Evolutionary conservation across 2,888 invertebrate genomes (phyloP).

Genomic region (Caenorhabditis becei): DNA sequence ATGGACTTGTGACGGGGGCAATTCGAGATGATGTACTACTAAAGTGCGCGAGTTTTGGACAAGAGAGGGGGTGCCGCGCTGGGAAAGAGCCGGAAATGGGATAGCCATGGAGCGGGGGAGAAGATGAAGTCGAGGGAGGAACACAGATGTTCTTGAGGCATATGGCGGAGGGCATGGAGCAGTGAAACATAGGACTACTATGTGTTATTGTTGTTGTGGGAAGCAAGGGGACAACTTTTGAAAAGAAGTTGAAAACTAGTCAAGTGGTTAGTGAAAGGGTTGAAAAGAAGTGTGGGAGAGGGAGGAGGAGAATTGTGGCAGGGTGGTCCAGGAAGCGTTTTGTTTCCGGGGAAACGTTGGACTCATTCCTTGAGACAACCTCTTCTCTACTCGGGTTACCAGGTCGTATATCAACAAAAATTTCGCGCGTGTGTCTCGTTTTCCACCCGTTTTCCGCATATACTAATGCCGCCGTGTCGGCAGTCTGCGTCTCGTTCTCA

Average conservation of each 20-base stretch:
- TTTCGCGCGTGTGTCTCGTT: conserved; percentile 9
- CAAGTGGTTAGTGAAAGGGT: neutral
- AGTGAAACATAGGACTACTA: neutral
- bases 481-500: conserved; percentile 37
- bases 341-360: conserved; percentile 16
- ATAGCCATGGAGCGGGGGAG: conserved; percentile 19
- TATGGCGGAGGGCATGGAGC: conserved; percentile 2
- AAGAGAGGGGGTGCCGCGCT: neutral
- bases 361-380: neutral
- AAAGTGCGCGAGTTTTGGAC: conserved; percentile 28
- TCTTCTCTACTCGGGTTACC: conserved; percentile 26
- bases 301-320: neutral
- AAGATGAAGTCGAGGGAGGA: neutral
- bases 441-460: conserved; percentile 47
- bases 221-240: neutral
- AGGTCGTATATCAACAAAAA: conserved; percentile 54
- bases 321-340: conserved; percentile 1
- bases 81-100: conserved; percentile 36
- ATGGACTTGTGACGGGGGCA: conserved; percentile 24
- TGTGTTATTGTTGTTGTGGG: neutral
- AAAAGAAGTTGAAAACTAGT: neutral
- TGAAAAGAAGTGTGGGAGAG: neutral
- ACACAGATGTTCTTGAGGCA: conserved; percentile 10
- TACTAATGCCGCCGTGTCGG: conserved; percentile 40
- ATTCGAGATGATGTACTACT: conserved; percentile 47